Evolutionary conservation across 2,888 invertebrate species (phyloP).

Genomic region (Ophion slaviceki): DNA sequence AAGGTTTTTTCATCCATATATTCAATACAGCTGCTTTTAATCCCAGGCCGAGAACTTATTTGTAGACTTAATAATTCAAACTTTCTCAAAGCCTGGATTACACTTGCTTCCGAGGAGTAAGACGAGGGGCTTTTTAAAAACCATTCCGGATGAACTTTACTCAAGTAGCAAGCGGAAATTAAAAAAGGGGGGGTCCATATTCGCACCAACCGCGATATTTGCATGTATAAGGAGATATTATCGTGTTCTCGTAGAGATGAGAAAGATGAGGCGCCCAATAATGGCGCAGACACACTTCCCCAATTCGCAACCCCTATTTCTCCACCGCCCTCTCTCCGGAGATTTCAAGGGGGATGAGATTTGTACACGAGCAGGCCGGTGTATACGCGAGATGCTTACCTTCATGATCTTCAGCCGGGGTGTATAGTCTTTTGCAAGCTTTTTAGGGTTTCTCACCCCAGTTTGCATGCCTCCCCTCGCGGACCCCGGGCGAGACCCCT

Average conservation of each 20-base stretch:
- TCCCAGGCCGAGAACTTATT: too few species aligned
- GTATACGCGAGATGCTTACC: constrained; percentile 41
- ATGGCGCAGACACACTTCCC: constrained; percentile 57
- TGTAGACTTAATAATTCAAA: too few species aligned
- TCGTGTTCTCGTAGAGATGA: constrained; percentile 55
- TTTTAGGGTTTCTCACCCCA: constrained; percentile 23
- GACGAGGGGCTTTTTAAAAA: background rate
- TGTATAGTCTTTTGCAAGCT: constrained; percentile 30
- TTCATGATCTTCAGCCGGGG: constrained; percentile 38
- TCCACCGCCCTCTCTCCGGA: constrained; percentile 8
- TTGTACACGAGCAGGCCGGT: background rate
- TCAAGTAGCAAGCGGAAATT: background rate
- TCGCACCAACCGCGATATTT: background rate
- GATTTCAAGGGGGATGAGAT: constrained; percentile 10
- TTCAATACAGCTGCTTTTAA: too few species aligned
- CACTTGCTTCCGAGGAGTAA: too few species aligned
- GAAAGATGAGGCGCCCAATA: constrained; percentile 53
- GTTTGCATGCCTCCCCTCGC: constrained; percentile 8
- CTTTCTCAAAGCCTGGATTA: too few species aligned
- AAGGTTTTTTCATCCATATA: too few species aligned
- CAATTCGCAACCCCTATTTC: constrained; percentile 24
- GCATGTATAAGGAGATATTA: constrained; percentile 43
- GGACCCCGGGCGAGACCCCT: too few species aligned
- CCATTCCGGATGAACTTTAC: background rate
- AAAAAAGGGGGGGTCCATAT: background rate